These are phyloP conservation scores for Microtus montanus DNA, from an alignment of 2,113 vertebrate species.

Conservation along the genomic window DNA sequence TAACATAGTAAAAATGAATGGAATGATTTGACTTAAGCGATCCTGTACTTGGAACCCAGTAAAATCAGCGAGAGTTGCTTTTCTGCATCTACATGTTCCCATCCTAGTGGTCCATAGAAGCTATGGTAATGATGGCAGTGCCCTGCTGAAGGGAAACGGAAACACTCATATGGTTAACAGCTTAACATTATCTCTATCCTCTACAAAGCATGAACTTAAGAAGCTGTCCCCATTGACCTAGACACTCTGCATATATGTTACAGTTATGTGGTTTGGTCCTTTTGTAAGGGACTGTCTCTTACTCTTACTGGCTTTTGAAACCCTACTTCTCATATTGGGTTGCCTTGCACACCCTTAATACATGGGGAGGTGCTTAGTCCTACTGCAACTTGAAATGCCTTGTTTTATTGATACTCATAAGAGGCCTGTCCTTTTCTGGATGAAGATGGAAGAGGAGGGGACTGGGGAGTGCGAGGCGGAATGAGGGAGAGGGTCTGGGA, in stretches of 20 bases:
- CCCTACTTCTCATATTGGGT: neutral
- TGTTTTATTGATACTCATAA: neutral
- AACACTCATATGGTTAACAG: neutral
- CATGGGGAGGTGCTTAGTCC: neutral
- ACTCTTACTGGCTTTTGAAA: neutral
- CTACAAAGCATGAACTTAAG: neutral
- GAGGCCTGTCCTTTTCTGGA: neutral
- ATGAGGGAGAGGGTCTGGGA: neutral
- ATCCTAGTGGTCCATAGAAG: neutral
- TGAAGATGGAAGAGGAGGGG: neutral
- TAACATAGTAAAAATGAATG: neutral
- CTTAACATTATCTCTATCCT: neutral
- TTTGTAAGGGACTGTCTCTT: neutral
- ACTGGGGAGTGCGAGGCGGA: neutral
- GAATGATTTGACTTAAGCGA: neutral
- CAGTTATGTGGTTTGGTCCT: neutral
- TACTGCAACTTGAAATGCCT: neutral
- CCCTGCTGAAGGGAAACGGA: neutral
- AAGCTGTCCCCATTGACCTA: neutral
- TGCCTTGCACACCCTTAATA: neutral
- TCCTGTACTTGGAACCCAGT: neutral
- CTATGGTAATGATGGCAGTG: neutral
- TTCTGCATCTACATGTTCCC: neutral
- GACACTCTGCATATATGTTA: neutral
- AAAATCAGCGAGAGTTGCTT: neutral